phyloP scores from a whole-genome alignment of 35 echinoderm and acorn worm genomes.

The Ptychodera flava region DNA sequence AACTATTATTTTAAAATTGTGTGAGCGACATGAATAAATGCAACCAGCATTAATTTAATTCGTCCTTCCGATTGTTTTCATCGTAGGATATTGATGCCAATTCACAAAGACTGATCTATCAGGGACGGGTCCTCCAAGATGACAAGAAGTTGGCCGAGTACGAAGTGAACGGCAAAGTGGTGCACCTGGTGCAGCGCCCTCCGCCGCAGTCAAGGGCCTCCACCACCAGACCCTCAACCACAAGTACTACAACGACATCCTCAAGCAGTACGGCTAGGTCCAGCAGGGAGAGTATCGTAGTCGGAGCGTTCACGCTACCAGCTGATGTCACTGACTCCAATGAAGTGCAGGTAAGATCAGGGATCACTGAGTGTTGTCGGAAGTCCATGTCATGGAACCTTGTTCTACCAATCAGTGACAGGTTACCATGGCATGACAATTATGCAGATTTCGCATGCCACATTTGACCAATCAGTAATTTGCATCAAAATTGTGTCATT shows the following conservation, averaged over 20 bases:
- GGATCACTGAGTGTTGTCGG: too few relatives aligned
- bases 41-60: too few relatives aligned
- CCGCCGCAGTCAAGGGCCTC: constrained; percentile 45
- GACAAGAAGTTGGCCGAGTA: constrained; percentile 87
- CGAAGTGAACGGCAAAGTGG: constrained; percentile 64
- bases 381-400: too few relatives aligned
- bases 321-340: constrained; percentile 50
- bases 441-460: too few relatives aligned
- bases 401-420: too few relatives aligned
- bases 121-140: constrained; percentile 81
- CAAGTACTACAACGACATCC: background rate
- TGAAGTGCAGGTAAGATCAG: constrained; percentile 61
- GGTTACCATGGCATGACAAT: too few relatives aligned
- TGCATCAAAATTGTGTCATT: too few relatives aligned
- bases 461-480: too few relatives aligned
- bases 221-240: constrained; percentile 8
- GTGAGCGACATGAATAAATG: too few relatives aligned
- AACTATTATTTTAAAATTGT: too few relatives aligned
- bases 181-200: constrained; percentile 89
- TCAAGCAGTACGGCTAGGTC: background rate
- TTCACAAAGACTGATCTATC: constrained; percentile 77
- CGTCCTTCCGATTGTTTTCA: too few relatives aligned
- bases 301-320: constrained; percentile 60
- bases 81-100: constrained; percentile 61
- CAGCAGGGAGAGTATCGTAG: constrained; percentile 40